Base-by-base conservation (phyloP, 1,140 invertebrate species). In the Pseudomyrmex cubaensis region DNA sequence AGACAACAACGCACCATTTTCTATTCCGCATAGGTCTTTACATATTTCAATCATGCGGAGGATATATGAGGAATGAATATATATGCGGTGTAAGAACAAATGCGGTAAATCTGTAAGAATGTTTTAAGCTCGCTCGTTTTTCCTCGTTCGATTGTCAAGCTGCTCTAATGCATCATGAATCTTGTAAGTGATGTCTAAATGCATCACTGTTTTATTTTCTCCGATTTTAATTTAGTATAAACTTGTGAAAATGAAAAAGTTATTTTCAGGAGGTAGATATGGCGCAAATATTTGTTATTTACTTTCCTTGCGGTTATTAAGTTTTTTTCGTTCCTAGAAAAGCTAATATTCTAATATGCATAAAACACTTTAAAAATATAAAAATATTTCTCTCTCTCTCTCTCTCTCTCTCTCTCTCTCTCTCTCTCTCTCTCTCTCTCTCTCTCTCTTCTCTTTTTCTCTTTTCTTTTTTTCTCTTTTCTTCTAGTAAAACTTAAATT, bases 121-220 rank as follows among this genome's bases (percentile, higher is more conserved):
- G 35, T 74, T 74, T 59, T 73, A 62, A 50, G 54, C 10, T 77
- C 12, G 9, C 10, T 20, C 5, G 3, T 64, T 54, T 25, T 76
- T 64, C 2, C 3, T 22, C 12, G n/a, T 77, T 56, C 52, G 9
- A 35, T 5, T 17, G 7, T 50, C 22, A 62, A 17, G 10, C 17
- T 12, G 17, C 13, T 15, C 20, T 22, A n/a, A 22, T 44, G 17
- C 46, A 50, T 20, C 1, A 17, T 35, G 10, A 50, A 8, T 64
- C 48, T 52, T 1, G 17, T 35, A 5, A 35, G 35, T 5, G 5
- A 35, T 35, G 35, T 25, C 25, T 0, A 35, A 7, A 35, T 35
- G 35, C 35, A 35, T 35, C 35, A 35, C 35, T 7, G 56, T 5
- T 8, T 57, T 76, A 54, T 64, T 77, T 77, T n/a, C 17, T 67